These are phyloP conservation scores for Epizoanthus fatuus DNA, from an alignment of 92 coral and sea anemone species.

Conservation along the genomic window DNA sequence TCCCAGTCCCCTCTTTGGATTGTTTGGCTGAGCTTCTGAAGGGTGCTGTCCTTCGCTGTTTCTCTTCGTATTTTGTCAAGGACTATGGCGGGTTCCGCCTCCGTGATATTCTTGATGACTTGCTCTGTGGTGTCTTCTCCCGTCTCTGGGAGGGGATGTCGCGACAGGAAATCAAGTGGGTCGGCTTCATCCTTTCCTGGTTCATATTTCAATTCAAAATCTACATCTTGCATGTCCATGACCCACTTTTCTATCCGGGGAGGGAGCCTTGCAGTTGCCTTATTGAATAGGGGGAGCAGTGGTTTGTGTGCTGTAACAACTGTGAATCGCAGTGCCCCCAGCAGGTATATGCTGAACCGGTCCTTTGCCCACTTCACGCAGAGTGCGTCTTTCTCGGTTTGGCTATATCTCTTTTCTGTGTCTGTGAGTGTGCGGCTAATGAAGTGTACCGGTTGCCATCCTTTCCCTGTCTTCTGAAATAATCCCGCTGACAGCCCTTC, in stretches of 20 bases:
- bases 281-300: constrained; percentile 71
- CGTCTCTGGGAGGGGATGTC: constrained; percentile 35
- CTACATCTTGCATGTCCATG: constrained; percentile 75
- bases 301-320: constrained; percentile 85
- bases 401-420: constrained; percentile 46
- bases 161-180: constrained; percentile 55
- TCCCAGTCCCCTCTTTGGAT: constrained; percentile 9
- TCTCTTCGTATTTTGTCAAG: constrained; percentile 1
- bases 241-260: constrained; percentile 82
- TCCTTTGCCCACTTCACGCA: constrained; percentile 70
- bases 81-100: constrained; percentile 46
- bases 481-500: constrained; percentile 76
- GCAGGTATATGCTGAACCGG: constrained; percentile 60
- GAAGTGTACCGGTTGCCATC: no score
- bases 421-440: no score
- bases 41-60: constrained; percentile 10
- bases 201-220: constrained; percentile 61
- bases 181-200: constrained; percentile 66
- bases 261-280: constrained; percentile 65
- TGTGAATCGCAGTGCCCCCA: constrained; percentile 78
- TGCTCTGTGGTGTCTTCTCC: constrained; percentile 13
- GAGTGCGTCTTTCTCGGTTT: constrained; percentile 66
- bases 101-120: constrained; percentile 20
- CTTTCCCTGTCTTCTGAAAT: constrained; percentile 50
- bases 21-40: background rate